These are phyloP conservation scores for Stegodyphus mimosarum DNA, from an alignment of 1,140 invertebrate species.

Conservation along the genomic window DNA sequence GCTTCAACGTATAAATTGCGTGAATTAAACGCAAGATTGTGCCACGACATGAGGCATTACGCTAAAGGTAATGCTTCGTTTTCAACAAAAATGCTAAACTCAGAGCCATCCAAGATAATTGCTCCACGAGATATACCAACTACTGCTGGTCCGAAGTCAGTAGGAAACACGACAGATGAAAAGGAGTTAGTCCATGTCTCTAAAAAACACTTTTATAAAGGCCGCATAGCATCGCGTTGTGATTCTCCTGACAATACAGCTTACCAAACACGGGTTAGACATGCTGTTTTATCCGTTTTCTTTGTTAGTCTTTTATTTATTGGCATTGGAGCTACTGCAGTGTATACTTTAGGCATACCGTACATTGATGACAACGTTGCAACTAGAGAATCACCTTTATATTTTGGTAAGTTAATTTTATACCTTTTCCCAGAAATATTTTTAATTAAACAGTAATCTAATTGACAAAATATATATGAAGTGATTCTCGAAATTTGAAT, in stretches of 20 bases:
- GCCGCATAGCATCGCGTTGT: conserved; percentile 48
- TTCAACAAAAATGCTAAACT: background rate
- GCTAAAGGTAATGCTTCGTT: background rate
- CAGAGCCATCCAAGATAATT: conserved; percentile 17
- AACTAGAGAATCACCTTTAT: conserved; percentile 88
- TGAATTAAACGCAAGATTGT: conserved; percentile 50
- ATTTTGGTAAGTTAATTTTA: conserved; percentile 80
- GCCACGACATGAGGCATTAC: conserved; percentile 39
- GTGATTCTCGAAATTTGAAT: too few species aligned
- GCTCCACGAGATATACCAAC: conserved; percentile 30
- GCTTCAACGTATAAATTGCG: conserved; percentile 51
- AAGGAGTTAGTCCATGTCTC: background rate
- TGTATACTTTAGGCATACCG: conserved; percentile 92
- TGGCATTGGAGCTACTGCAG: conserved; percentile 90
- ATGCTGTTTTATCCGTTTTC: conserved; percentile 78
- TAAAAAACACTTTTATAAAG: conserved; percentile 35
- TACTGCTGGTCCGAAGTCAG: background rate
- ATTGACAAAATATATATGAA: too few species aligned
- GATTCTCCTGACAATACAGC: conserved; percentile 48
- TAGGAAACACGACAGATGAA: conserved; percentile 5
- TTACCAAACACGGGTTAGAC: conserved; percentile 54
- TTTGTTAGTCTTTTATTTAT: conserved; percentile 87
- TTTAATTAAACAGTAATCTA: too few species aligned
- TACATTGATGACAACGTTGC: conserved; percentile 95
- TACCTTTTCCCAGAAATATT: too few species aligned